Evolutionary conservation across 2,797 vertebrate genomes (phyloP).

Genomic region (Channallabes apus): DNA sequence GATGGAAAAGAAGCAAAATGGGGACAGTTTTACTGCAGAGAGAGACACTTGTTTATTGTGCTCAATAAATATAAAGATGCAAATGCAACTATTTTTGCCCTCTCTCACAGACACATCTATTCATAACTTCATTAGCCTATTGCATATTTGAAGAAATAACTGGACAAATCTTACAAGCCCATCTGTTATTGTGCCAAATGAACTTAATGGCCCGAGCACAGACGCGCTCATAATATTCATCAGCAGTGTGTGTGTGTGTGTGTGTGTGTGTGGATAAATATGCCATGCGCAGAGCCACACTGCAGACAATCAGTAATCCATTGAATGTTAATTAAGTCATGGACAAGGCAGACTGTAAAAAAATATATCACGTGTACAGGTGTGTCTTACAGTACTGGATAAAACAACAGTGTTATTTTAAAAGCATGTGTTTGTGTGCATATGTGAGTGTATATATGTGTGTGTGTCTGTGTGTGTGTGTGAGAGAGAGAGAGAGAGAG

Average conservation of each 20-base stretch:
- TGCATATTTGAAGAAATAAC: slow-evolving; percentile 11
- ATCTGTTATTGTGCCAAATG: slow-evolving; percentile 31
- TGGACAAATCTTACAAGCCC: slow-evolving; percentile 18
- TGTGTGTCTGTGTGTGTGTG: neutral
- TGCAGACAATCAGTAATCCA: slow-evolving; percentile 20
- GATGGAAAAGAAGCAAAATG: neutral
- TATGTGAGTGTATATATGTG: neutral
- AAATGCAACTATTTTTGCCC: neutral
- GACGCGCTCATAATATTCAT: slow-evolving; percentile 8
- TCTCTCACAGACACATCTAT: neutral
- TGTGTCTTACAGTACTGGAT: neutral
- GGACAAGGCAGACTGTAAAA: neutral
- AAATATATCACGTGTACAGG: too few species aligned
- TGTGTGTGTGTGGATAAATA: neutral
- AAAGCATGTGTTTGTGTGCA: neutral
- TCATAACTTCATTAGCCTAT: neutral
- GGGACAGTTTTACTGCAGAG: neutral
- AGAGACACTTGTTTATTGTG: neutral
- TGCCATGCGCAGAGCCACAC: neutral
- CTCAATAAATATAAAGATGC: neutral
- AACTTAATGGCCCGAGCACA: slow-evolving; percentile 29
- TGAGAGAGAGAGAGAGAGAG: neutral
- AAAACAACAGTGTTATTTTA: neutral
- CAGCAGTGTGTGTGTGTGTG: neutral
- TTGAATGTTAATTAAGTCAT: slow-evolving; percentile 16